Percentiles rank a stretch among this genome's conserved stretches.
Conservation (phyloP, 2,113 vertebrate species). For the Diadophis punctatus region DNA sequence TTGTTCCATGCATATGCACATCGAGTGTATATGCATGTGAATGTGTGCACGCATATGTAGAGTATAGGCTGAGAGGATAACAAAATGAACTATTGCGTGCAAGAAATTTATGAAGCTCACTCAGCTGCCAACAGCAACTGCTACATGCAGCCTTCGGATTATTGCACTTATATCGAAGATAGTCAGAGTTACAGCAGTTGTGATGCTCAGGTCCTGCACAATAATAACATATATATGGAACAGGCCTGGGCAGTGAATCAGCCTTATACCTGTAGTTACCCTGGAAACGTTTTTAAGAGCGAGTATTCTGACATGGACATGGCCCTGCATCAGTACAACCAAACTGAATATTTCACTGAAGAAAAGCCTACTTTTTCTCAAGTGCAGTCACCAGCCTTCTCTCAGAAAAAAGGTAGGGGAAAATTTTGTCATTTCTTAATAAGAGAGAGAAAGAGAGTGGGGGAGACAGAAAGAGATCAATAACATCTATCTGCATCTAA, state of each 20-base stretch:
- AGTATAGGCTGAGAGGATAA: slow-evolving; percentile 65
- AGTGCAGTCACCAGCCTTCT: slow-evolving; percentile 84
- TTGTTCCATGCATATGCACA: slow-evolving; percentile 65
- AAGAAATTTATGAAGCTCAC: slow-evolving; percentile 85
- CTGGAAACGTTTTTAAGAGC: slow-evolving; percentile 82
- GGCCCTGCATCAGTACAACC: slow-evolving; percentile 84
- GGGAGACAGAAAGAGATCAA: background rate
- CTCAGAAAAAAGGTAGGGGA: slow-evolving; percentile 89
- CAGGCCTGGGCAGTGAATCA: slow-evolving; percentile 86
- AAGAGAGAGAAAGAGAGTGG: background rate
- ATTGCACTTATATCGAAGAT: slow-evolving; percentile 84
- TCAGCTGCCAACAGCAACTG: slow-evolving; percentile 75
- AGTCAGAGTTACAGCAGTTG: slow-evolving; percentile 78
- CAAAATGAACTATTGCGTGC: slow-evolving; percentile 90
- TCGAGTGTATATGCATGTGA: slow-evolving; percentile 58
- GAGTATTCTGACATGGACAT: slow-evolving; percentile 88
- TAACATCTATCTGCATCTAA: slow-evolving; percentile 16
- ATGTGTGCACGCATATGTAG: slow-evolving; percentile 63
- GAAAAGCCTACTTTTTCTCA: slow-evolving; percentile 85
- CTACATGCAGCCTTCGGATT: slow-evolving; percentile 78
- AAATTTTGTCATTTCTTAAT: slow-evolving; percentile 55
- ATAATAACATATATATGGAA: slow-evolving; percentile 88
- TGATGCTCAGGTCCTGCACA: slow-evolving; percentile 82
- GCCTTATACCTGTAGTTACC: slow-evolving; percentile 84
- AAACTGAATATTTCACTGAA: slow-evolving; percentile 87